These are phyloP conservation scores for Oryzias sinensis DNA, from an alignment of 2,797 vertebrate genomes.

Conservation along the genomic window DNA sequence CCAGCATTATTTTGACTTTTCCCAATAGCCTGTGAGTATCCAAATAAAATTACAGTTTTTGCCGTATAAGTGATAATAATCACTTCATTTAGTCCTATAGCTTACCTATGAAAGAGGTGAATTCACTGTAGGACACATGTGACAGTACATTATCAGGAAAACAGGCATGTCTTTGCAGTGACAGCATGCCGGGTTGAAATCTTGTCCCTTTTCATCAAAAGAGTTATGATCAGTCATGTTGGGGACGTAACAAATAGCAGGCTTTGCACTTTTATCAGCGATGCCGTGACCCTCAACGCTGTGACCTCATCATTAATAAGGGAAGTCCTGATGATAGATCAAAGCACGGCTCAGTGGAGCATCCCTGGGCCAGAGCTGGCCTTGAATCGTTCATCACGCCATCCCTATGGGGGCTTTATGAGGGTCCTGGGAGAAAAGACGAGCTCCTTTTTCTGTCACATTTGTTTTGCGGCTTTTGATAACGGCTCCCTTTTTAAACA, in stretches of 20 bases:
- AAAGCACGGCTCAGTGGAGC: constrained; percentile 76
- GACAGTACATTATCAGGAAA: constrained; percentile 64
- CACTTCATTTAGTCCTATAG: constrained; percentile 60
- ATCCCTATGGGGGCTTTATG: constrained; percentile 64
- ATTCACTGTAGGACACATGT: constrained; percentile 51
- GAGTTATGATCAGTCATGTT: constrained; percentile 75
- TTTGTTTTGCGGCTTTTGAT: constrained; percentile 74
- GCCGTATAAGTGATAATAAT: constrained; percentile 53
- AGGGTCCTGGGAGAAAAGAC: constrained; percentile 57
- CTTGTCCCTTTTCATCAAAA: constrained; percentile 71
- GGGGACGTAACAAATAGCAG: constrained; percentile 77
- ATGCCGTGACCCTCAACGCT: constrained; percentile 77
- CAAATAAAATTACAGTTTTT: constrained; percentile 38
- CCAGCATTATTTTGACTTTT: background rate
- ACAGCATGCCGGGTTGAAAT: constrained; percentile 62
- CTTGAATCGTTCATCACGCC: constrained; percentile 79
- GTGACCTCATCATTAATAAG: constrained; percentile 83
- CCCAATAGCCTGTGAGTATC: constrained; percentile 23
- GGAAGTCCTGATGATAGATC: constrained; percentile 78
- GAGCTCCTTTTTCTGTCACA: constrained; percentile 63
- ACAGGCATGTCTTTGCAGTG: constrained; percentile 55
- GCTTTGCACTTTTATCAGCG: constrained; percentile 77
- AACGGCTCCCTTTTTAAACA: constrained; percentile 62
- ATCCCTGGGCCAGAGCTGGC: constrained; percentile 69
- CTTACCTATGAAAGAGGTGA: constrained; percentile 54